Percentiles rank a stretch among this genome's conserved stretches.
Conservation (phyloP, 1,140 invertebrate genomes). For the Drosophila arawakana region DNA sequence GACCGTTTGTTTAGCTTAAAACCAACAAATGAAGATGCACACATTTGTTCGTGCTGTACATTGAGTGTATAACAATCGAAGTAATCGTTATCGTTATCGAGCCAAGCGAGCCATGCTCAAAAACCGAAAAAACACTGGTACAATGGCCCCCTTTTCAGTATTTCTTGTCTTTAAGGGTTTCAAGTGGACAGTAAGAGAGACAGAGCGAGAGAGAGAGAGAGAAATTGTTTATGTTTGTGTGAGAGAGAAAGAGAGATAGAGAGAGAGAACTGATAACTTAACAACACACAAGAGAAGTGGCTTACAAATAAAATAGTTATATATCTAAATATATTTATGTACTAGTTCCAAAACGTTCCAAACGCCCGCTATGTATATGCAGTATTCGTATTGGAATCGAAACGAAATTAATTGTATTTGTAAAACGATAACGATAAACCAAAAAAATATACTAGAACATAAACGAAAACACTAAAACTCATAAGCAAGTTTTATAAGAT, state of each 20-base stretch:
- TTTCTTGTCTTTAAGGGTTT: conserved; percentile 10
- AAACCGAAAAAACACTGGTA: conserved; percentile 22
- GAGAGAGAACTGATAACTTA: conserved; percentile 37
- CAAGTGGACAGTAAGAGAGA: conserved; percentile 12
- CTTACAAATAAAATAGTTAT: conserved; percentile 40
- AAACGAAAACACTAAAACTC: conserved; percentile 4
- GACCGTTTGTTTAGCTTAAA: conserved; percentile 7
- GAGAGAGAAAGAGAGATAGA: conserved; percentile 20
- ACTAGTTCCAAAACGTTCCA: conserved; percentile 45
- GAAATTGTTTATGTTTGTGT: background rate
- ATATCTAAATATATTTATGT: conserved; percentile 38
- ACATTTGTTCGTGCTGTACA: conserved; percentile 25
- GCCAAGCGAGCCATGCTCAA: conserved; percentile 21
- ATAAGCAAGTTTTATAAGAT: conserved; percentile 1
- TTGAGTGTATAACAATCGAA: conserved; percentile 11
- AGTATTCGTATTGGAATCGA: conserved; percentile 48
- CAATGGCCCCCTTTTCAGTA: conserved; percentile 17
- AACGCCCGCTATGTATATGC: conserved; percentile 47
- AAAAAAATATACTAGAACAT: background rate
- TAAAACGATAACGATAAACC: conserved; percentile 1
- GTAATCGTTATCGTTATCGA: conserved; percentile 27
- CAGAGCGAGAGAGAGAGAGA: background rate
- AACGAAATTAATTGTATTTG: conserved; percentile 29
- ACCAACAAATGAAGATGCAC: conserved; percentile 19
- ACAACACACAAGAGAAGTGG: conserved; percentile 40